Percentiles rank a stretch among this genome's conserved stretches.
These are phyloP conservation scores for Telmatherina bonti DNA, from an alignment of 2,797 vertebrate species.

Conservation along the genomic window DNA sequence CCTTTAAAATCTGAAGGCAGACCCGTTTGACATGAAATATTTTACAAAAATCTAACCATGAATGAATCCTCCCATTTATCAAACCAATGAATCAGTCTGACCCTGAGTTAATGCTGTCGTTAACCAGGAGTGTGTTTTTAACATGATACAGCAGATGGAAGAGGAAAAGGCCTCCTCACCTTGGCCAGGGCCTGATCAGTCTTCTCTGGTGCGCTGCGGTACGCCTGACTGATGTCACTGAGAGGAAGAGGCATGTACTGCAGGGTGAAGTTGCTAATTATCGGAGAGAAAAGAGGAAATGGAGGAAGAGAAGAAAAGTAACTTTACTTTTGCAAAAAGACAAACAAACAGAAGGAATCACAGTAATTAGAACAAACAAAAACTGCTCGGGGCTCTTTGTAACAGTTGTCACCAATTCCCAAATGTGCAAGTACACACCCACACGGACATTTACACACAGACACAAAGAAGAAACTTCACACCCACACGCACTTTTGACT, in stretches of 20 bases:
- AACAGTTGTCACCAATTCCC: constrained; percentile 36
- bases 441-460: constrained; percentile 20
- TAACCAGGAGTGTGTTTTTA: constrained; percentile 3
- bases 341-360: constrained; percentile 31
- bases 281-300: constrained; percentile 8
- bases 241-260: constrained; percentile 94
- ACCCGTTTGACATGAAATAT: too few species aligned
- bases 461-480: constrained; percentile 18
- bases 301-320: background rate
- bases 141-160: background rate
- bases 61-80: constrained; percentile 27
- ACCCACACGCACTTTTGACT: constrained; percentile 40
- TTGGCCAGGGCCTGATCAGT: constrained; percentile 91
- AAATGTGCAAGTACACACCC: constrained; percentile 30
- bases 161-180: constrained; percentile 69
- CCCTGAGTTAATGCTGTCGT: constrained; percentile 1
- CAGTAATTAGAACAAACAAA: constrained; percentile 58
- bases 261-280: constrained; percentile 89
- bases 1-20: too few species aligned
- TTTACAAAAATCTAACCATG: too few species aligned
- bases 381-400: constrained; percentile 36
- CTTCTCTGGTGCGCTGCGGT: constrained; percentile 89
- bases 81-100: constrained; percentile 16
- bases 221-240: constrained; percentile 90
- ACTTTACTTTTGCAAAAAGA: constrained; percentile 17